These are phyloP conservation scores for Drosophila pruinosa DNA, from an alignment of 1,140 invertebrate genomes.

Conservation along the genomic window DNA sequence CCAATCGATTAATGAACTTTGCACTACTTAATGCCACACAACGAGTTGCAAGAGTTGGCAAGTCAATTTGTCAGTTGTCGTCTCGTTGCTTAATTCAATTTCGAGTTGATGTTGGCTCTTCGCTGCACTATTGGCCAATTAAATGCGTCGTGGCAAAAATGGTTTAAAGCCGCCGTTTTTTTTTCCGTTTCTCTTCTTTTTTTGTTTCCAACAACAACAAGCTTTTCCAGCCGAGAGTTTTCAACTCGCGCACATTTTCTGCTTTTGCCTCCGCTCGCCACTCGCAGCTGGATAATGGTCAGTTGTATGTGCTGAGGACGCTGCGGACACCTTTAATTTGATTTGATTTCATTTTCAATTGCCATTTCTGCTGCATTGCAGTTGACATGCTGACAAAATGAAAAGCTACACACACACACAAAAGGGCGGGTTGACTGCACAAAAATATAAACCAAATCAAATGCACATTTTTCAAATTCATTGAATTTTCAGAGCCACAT, in stretches of 20 bases:
- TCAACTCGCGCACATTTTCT: not conserved
- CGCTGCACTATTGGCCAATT: slow-evolving; percentile 25
- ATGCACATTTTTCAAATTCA: slow-evolving; percentile 79
- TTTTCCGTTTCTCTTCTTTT: not conserved
- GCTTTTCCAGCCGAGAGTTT: slow-evolving; percentile 4
- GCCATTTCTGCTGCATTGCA: slow-evolving; percentile 71
- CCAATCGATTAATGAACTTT: slow-evolving; percentile 40
- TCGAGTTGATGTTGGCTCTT: slow-evolving; percentile 9
- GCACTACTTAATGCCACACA: slow-evolving; percentile 29
- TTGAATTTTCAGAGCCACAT: slow-evolving; percentile 66
- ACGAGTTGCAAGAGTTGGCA: slow-evolving; percentile 16
- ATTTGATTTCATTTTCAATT: slow-evolving; percentile 79
- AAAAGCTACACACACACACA: slow-evolving; percentile 38
- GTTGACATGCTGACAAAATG: slow-evolving; percentile 68
- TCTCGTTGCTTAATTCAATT: slow-evolving; percentile 47
- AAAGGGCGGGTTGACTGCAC: slow-evolving; percentile 10
- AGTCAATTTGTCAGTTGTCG: slow-evolving; percentile 47
- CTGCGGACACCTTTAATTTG: slow-evolving; percentile 63
- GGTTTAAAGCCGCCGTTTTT: slow-evolving; percentile 28
- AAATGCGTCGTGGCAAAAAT: slow-evolving; percentile 45
- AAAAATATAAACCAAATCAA: slow-evolving; percentile 76
- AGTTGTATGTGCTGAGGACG: slow-evolving; percentile 39
- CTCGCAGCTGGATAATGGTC: slow-evolving; percentile 29
- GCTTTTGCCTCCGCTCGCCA: not conserved
- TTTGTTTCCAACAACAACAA: too few species aligned